Evolutionary conservation across 2,113 vertebrate genomes (phyloP), one percentile per base, ranked within the genome.

Genomic region (Phainopepla nitens): DNA sequence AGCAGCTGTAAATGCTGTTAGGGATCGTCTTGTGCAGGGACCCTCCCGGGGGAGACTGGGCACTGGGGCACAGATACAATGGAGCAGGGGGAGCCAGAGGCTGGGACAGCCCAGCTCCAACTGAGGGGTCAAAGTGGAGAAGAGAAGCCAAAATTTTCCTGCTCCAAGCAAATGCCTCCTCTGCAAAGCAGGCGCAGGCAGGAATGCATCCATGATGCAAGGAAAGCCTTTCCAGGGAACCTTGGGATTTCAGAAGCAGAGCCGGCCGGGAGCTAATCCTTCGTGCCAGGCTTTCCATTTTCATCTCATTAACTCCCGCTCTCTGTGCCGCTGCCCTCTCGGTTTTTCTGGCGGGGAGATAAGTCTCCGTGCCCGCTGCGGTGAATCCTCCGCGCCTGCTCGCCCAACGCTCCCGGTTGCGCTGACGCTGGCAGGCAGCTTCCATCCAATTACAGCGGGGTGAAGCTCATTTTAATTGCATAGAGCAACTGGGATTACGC

Each of bases 401-500:
- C 62, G 2, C 92, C 80, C 82, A 27, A n/a, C 53, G 62, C 81
- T 94, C 84, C 86, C 4, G n/a, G 82, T 82, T 39, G 35, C 53
- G 13, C 96, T 90, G 96, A 90, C n/a, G 90, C 93, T 96, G 96
- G 94, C 94, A 95, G 95, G 79, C 86, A 69, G 95, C 97, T 95
- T 90, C 96, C 96, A 88, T 88, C 96, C 96, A 97, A 94, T 97
- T 97, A 97, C 94, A 91, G 94, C 3, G 4, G 96, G 94, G 97
- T 93, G 97, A 97, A 97, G 96, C 97, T 97, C 96, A 96, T 97
- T 97, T 97, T 97, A 96, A 97, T 97, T 97, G 96, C 97, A 97
- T 89, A 89, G 96, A 97, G 96, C 95, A 91, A 89, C 93, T 81
- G 93, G 97, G 97, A 97, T 97, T 97, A 97, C 72, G 92, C 86